These are phyloP conservation scores for Drepana arcuata DNA, from an alignment of 1,140 invertebrate genomes.

Conservation along the genomic window DNA sequence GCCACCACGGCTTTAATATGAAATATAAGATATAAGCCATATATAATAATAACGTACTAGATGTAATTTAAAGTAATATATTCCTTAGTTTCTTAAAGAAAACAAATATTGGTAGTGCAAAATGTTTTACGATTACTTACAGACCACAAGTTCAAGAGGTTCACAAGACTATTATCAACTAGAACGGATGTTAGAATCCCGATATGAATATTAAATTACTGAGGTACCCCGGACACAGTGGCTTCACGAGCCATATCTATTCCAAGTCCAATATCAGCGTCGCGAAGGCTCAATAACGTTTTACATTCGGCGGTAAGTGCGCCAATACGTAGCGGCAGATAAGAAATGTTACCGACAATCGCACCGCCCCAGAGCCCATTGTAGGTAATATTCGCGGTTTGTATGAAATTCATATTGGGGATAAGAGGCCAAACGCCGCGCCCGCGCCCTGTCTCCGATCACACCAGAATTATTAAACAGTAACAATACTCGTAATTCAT, in stretches of 20 bases:
- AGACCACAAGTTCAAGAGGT: background rate
- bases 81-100: too few relatives aligned
- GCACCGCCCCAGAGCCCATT: conserved; percentile 13
- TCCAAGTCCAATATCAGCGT: conserved; percentile 26
- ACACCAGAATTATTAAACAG: conserved; percentile 9
- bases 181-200: conserved; percentile 10
- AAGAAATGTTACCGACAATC: conserved; percentile 31
- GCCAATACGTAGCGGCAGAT: conserved; percentile 26
- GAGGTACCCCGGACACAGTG: conserved; percentile 8
- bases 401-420: conserved; percentile 24
- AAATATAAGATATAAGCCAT: too few relatives aligned
- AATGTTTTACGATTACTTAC: too few relatives aligned
- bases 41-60: too few relatives aligned
- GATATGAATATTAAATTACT: conserved; percentile 22
- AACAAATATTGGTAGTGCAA: too few relatives aligned
- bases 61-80: too few relatives aligned
- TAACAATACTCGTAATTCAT: background rate
- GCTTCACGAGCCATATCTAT: conserved; percentile 14
- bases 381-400: conserved; percentile 21
- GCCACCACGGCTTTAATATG: too few relatives aligned
- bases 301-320: conserved; percentile 24
- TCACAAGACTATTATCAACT: conserved; percentile 4
- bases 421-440: conserved; percentile 3
- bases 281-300: conserved; percentile 26
- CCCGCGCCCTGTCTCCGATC: conserved; percentile 2